Evolutionary conservation across 2,888 invertebrate genomes (phyloP).

Genomic region (Ptilodon capucinus): DNA sequence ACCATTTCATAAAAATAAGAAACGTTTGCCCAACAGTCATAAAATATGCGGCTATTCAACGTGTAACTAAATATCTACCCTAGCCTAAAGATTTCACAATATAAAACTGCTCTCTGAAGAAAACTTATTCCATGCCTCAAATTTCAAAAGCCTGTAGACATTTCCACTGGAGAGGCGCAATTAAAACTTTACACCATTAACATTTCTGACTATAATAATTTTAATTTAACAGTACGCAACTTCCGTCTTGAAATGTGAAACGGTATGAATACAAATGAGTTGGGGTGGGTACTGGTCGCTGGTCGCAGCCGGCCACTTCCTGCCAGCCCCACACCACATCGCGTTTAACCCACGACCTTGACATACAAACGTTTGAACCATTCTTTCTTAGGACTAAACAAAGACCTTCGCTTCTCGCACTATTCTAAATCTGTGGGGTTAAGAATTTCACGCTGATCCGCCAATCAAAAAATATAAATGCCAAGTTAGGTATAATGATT

Average conservation of each 20-base stretch:
- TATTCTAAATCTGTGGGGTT: too few relatives aligned
- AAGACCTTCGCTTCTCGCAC: too few relatives aligned
- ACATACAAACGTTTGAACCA: constrained; percentile 32
- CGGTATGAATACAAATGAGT: constrained; percentile 46
- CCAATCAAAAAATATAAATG: too few relatives aligned
- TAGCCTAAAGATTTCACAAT: too few relatives aligned
- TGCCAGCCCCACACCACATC: constrained; percentile 14
- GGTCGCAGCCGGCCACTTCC: constrained; percentile 21
- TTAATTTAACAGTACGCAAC: constrained; percentile 15
- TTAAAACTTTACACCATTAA: constrained; percentile 2
- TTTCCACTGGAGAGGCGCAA: not conserved
- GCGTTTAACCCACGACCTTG: constrained; percentile 40
- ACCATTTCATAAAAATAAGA: too few relatives aligned
- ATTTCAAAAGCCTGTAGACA: too few relatives aligned
- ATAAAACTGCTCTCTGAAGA: too few relatives aligned
- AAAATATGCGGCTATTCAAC: too few relatives aligned
- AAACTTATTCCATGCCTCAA: not conserved
- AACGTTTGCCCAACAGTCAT: too few relatives aligned
- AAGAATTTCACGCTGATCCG: too few relatives aligned
- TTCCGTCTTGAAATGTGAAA: constrained; percentile 24
- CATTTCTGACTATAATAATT: constrained; percentile 22
- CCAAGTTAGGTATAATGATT: too few relatives aligned
- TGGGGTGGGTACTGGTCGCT: constrained; percentile 9
- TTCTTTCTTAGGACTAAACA: constrained; percentile 2
- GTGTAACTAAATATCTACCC: too few relatives aligned